A percentile compares a stretch with the other conserved stretches of the same genome.
Conservation (phyloP, 2,113 vertebrate species). For the Sitta europaea region DNA sequence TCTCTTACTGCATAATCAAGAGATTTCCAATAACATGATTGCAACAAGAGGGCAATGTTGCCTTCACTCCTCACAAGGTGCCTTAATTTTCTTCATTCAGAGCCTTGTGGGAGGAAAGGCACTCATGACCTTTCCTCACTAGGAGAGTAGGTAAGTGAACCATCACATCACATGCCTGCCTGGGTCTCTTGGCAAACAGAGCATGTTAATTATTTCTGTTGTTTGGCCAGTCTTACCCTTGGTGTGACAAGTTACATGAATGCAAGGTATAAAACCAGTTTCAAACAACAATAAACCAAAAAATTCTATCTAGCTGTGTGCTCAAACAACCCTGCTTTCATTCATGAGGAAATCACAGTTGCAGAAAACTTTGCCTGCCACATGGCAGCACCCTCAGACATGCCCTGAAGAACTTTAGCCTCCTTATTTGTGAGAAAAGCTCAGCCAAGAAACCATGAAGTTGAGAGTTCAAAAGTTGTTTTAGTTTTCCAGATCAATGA, state of each 20-base stretch:
- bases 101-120: background rate
- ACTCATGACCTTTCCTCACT: background rate
- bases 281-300: background rate
- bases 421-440: background rate
- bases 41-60: background rate
- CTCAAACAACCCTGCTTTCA: background rate
- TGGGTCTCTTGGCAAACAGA: background rate
- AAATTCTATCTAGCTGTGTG: background rate
- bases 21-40: background rate
- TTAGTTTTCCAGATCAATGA: background rate
- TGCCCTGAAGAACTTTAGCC: background rate
- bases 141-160: background rate
- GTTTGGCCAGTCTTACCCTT: background rate
- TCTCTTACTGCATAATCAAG: background rate
- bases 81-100: background rate
- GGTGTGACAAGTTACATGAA: background rate
- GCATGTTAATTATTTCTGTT: background rate
- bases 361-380: background rate
- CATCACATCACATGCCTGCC: background rate
- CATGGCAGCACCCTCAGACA: background rate
- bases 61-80: background rate
- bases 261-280: background rate
- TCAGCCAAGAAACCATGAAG: background rate
- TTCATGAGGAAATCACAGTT: background rate
- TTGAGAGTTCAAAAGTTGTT: background rate